Percentiles rank a stretch among this genome's conserved stretches.
phyloP scores from a whole-genome alignment of 2,797 vertebrate species.

The Leuciscus waleckii region DNA sequence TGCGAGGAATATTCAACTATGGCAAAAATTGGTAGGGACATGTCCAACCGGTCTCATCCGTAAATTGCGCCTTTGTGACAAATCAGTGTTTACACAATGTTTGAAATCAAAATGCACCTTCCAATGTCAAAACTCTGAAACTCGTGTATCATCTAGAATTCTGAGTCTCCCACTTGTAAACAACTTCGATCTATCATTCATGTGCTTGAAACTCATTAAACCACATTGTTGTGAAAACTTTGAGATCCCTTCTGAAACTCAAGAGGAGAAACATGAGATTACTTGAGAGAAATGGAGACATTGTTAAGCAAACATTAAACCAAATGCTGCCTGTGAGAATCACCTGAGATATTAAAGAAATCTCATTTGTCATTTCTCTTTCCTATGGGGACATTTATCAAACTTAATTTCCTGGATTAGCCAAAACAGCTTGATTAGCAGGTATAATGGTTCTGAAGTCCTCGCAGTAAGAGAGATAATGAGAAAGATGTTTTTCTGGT shows the following conservation, averaged over 20 bases:
- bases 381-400: constrained; percentile 21
- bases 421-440: constrained; percentile 11
- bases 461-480: constrained; percentile 18
- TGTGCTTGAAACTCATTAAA: background rate
- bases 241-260: too few species aligned
- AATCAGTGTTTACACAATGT: background rate
- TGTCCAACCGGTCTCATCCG: too few species aligned
- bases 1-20: too few species aligned
- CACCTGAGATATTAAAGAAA: background rate
- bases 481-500: constrained; percentile 32
- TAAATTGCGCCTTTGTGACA: background rate
- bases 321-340: background rate
- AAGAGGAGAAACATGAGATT: background rate
- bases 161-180: background rate
- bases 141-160: background rate
- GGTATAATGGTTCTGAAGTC: constrained; percentile 40
- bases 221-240: too few species aligned
- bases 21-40: too few species aligned
- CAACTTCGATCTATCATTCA: background rate
- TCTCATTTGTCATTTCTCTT: background rate
- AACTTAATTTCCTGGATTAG: constrained; percentile 7
- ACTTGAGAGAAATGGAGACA: background rate
- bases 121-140: background rate
- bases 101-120: background rate
- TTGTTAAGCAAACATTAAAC: background rate